phyloP scores from a whole-genome alignment of 2,797 vertebrate species.

The Phrynocephalus vlangalii region DNA sequence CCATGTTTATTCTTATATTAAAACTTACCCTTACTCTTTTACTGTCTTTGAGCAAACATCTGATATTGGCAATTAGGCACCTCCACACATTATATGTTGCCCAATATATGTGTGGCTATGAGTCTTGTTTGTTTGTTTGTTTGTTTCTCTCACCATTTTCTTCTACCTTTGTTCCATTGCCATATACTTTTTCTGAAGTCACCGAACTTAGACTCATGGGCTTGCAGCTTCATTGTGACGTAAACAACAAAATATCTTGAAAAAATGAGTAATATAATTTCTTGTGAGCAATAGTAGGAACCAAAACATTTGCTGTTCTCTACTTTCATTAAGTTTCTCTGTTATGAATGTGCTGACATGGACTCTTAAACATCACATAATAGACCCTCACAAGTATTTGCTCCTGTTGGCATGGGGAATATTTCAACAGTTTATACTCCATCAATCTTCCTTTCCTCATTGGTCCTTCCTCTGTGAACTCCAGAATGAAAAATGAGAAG shows the following conservation, averaged over 20 bases:
- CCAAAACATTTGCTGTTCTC: constrained; percentile 17
- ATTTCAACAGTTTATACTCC: neutral
- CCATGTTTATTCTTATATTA: too few relatives aligned
- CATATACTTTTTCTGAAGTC: neutral
- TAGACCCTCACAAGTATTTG: constrained; percentile 34
- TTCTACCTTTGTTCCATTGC: neutral
- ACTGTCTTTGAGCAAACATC: too few relatives aligned
- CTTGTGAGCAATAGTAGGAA: constrained; percentile 31
- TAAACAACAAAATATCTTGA: neutral
- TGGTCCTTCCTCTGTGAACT: constrained; percentile 43
- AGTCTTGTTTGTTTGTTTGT: too few relatives aligned
- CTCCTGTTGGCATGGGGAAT: constrained; percentile 44
- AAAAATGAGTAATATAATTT: constrained; percentile 16
- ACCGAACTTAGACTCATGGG: constrained; percentile 8
- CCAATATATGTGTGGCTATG: neutral
- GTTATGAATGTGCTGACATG: constrained; percentile 36
- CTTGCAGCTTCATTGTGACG: constrained; percentile 44
- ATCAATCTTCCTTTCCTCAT: constrained; percentile 41
- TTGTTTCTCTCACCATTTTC: neutral
- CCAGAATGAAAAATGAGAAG: constrained; percentile 56
- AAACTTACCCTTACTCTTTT: too few relatives aligned
- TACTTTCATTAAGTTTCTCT: constrained; percentile 7
- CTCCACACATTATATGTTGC: neutral
- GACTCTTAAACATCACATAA: constrained; percentile 31
- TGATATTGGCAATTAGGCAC: too few relatives aligned